phyloP scores from a whole-genome alignment of 1,140 invertebrate genomes.

The Bombus haemorrhoidalis region DNA sequence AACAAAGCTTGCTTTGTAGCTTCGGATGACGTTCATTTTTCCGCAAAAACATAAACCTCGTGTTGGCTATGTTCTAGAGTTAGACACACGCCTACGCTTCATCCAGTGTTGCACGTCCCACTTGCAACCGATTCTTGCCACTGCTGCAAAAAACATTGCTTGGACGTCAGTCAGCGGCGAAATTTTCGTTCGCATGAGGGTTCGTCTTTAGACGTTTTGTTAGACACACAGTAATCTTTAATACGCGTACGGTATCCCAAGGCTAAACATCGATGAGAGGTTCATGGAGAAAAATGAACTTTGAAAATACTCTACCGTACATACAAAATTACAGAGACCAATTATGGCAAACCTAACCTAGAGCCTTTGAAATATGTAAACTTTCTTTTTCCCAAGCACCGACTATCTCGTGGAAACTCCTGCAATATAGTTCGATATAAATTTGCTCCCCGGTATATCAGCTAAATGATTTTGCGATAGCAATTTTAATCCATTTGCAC shows the following conservation, averaged over 20 bases:
- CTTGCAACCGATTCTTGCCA: conserved; percentile 1
- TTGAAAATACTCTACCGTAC: not conserved
- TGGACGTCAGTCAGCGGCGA: not conserved
- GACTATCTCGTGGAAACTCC: not conserved
- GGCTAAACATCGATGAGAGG: not conserved
- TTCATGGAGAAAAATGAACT: not conserved
- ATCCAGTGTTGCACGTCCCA: conserved; percentile 30
- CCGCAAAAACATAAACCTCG: not conserved
- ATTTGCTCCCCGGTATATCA: too few species aligned
- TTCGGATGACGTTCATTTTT: not conserved
- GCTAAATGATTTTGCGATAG: too few species aligned
- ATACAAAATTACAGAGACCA: not conserved
- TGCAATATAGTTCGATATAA: too few species aligned
- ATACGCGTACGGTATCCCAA: not conserved
- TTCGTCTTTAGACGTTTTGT: not conserved
- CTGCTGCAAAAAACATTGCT: not conserved
- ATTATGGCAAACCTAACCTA: not conserved
- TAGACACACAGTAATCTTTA: not conserved
- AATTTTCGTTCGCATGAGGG: not conserved
- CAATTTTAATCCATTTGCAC: too few species aligned
- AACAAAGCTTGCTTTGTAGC: not conserved
- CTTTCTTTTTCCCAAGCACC: not conserved
- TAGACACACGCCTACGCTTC: conserved; percentile 13
- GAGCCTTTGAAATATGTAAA: not conserved
- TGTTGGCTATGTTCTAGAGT: conserved; percentile 14